Evolutionary conservation across 2,797 vertebrate species (phyloP).

Genomic region (Halcyon chelicuti): DNA sequence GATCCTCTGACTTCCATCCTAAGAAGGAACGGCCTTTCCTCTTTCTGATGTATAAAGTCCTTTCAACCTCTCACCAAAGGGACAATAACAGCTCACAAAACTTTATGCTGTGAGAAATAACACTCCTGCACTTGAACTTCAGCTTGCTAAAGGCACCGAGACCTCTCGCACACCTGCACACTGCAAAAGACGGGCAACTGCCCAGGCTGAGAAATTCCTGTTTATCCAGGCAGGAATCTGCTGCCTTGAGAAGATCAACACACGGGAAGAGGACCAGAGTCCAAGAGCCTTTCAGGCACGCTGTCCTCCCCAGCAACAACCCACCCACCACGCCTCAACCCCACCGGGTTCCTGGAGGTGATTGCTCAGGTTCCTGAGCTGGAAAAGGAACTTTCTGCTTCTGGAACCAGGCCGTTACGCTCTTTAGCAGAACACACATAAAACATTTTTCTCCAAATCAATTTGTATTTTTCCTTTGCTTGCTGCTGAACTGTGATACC

Average conservation of each 20-base stretch:
- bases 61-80: neutral
- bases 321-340: neutral
- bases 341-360: neutral
- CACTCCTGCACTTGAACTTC: neutral
- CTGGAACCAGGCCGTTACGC: neutral
- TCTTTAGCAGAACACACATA: neutral
- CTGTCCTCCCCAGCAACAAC: neutral
- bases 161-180: fast-evolving
- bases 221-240: neutral
- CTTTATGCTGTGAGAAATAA: neutral
- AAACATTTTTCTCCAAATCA: neutral
- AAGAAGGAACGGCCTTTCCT: neutral
- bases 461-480: neutral
- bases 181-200: neutral
- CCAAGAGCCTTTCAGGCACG: neutral
- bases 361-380: neutral
- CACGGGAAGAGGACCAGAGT: neutral
- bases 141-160: neutral
- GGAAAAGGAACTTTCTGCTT: neutral
- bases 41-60: neutral
- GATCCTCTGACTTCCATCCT: neutral
- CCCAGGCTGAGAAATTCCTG: neutral
- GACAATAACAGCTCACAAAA: neutral
- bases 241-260: neutral
- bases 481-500: neutral